Conservation (phyloP, 1,140 invertebrate genomes). For the Aphaenogaster rudis region DNA sequence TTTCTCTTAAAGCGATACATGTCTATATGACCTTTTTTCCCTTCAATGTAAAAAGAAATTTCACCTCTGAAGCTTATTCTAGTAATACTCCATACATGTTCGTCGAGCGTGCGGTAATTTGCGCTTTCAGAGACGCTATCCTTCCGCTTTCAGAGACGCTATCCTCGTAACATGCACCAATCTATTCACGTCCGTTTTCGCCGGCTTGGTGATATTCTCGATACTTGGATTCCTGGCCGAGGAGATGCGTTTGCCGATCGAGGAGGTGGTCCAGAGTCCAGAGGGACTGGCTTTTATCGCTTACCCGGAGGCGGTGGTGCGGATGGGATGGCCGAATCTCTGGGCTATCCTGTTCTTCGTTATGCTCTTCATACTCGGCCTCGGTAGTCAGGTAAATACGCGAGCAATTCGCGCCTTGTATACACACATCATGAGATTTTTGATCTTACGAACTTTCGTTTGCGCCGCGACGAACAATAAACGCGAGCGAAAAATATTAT, state of each 20-base stretch:
- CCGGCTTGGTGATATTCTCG: slow-evolving; percentile 93
- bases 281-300: slow-evolving; percentile 94
- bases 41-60: not conserved
- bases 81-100: not conserved
- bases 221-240: slow-evolving; percentile 93
- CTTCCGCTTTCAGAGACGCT: slow-evolving; percentile 87
- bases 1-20: not conserved
- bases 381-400: slow-evolving; percentile 89
- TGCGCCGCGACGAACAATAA: not conserved
- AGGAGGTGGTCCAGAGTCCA: slow-evolving; percentile 89
- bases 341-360: slow-evolving; percentile 95
- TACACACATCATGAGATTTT: not conserved
- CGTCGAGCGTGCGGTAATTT: not conserved
- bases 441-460: not conserved
- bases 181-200: slow-evolving; percentile 91
- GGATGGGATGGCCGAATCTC: slow-evolving; percentile 91
- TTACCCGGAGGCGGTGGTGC: slow-evolving; percentile 93
- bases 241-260: slow-evolving; percentile 89
- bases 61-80: not conserved
- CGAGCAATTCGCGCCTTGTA: slow-evolving; percentile 1
- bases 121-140: not conserved
- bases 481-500: slow-evolving; percentile 5
- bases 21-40: too few species aligned
- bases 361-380: slow-evolving; percentile 93
- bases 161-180: slow-evolving; percentile 91